Conservation (phyloP, 2,888 invertebrate genomes). For the Stenichneumon culpator region DNA sequence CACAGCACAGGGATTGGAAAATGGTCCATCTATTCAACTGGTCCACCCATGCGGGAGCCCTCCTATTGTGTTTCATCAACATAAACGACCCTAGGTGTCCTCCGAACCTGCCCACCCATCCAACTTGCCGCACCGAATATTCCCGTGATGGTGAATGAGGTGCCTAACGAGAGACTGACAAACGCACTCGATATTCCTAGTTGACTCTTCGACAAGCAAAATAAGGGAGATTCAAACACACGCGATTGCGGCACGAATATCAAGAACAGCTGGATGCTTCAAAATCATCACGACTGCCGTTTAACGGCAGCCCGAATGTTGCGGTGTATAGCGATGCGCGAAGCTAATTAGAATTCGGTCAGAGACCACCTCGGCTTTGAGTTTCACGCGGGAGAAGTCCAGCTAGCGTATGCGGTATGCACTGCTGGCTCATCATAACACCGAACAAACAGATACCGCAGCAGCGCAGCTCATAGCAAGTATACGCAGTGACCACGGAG, state of each 20-base stretch:
- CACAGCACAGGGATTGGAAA: too few relatives aligned
- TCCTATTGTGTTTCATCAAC: too few relatives aligned
- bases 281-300: not conserved
- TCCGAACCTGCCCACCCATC: not conserved
- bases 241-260: constrained; percentile 11
- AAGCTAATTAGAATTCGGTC: constrained; percentile 40
- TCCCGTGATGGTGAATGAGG: not conserved
- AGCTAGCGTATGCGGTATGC: not conserved
- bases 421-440: not conserved
- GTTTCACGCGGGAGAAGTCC: constrained; percentile 7
- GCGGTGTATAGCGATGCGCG: constrained; percentile 17
- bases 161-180: not conserved
- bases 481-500: not conserved
- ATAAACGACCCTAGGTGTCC: too few relatives aligned
- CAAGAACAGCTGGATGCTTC: not conserved
- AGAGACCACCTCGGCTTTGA: constrained; percentile 1
- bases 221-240: constrained; percentile 3
- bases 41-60: too few relatives aligned
- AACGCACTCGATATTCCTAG: constrained; percentile 39
- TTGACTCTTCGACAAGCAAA: constrained; percentile 4
- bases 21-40: too few relatives aligned
- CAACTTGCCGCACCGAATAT: not conserved
- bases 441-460: not conserved
- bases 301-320: not conserved
- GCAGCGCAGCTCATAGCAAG: not conserved